Percentiles rank a stretch among this genome's conserved stretches.
Conservation (phyloP, 2,797 vertebrate species). For the Perodicticus potto region DNA sequence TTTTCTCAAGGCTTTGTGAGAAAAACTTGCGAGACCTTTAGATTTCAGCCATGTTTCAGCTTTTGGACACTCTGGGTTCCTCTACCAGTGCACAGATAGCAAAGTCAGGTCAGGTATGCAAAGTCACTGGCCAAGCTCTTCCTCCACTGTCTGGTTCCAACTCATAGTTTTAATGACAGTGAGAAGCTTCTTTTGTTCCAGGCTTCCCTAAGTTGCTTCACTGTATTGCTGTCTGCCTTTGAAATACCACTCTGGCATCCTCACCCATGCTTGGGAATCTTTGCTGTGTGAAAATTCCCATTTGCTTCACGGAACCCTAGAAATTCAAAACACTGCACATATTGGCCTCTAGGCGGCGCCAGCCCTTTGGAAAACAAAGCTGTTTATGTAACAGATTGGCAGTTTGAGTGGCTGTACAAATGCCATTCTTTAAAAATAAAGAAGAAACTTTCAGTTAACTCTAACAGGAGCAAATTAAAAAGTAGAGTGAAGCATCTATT, state of each 20-base stretch:
- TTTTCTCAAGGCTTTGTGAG: neutral
- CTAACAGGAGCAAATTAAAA: constrained; percentile 82
- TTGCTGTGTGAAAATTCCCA: neutral
- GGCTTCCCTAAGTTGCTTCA: neutral
- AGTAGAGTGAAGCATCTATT: constrained; percentile 78
- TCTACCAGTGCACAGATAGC: neutral
- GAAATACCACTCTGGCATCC: neutral
- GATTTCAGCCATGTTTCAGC: constrained; percentile 1
- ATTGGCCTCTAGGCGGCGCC: constrained; percentile 76
- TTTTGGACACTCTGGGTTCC: neutral
- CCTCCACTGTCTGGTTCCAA: neutral
- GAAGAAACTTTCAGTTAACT: constrained; percentile 76
- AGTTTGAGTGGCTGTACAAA: constrained; percentile 71
- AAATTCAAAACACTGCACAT: constrained; percentile 27
- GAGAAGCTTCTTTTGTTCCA: constrained; percentile 43
- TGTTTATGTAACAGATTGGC: constrained; percentile 81
- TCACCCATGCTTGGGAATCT: neutral
- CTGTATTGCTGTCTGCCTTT: neutral
- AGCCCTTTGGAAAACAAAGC: constrained; percentile 72
- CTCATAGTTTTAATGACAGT: neutral
- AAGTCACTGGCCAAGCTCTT: neutral
- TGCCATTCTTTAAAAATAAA: constrained; percentile 84
- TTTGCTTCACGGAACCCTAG: neutral
- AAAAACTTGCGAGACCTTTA: neutral
- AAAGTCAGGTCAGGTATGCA: neutral